These are phyloP conservation scores for Venustoraphidia nigricollis DNA, from an alignment of 2,888 invertebrate genomes.

Conservation along the genomic window DNA sequence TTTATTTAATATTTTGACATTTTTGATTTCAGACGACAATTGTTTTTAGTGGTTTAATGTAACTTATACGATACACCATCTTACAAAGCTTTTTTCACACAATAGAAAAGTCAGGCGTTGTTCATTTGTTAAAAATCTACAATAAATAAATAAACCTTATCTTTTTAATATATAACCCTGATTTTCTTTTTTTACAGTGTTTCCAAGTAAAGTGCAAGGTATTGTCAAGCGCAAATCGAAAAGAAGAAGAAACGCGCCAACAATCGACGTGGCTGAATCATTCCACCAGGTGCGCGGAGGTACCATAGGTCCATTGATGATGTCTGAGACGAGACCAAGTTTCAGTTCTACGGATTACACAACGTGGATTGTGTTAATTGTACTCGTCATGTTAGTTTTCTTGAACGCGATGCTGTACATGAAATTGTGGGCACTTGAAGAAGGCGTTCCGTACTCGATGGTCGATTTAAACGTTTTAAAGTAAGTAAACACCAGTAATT, in stretches of 20 bases:
- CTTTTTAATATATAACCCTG: too few relatives aligned
- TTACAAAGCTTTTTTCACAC: too few relatives aligned
- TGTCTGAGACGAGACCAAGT: constrained; percentile 6
- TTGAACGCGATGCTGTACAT: constrained; percentile 71
- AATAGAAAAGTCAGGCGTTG: too few relatives aligned
- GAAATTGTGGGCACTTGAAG: constrained; percentile 62
- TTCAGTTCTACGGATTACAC: constrained; percentile 19
- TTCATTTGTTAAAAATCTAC: too few relatives aligned
- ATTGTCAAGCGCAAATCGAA: background rate
- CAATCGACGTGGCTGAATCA: background rate
- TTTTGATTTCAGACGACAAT: too few relatives aligned
- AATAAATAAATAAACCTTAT: too few relatives aligned
- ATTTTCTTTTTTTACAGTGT: too few relatives aligned
- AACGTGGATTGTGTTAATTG: constrained; percentile 30
- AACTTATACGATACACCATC: too few relatives aligned
- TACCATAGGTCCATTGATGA: constrained; percentile 14
- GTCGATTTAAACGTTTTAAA: constrained; percentile 35
- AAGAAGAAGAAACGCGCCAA: constrained; percentile 3
- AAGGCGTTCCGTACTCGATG: constrained; percentile 40
- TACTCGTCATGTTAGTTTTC: constrained; percentile 47
- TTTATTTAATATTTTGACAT: too few relatives aligned
- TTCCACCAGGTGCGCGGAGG: background rate
- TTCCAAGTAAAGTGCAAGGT: too few relatives aligned
- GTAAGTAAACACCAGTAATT: constrained; percentile 19
- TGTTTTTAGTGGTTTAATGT: too few relatives aligned